Evolutionary conservation across 1,140 invertebrate species (phyloP), one percentile per base, ranked within the genome.

Genomic region (Cryptotermes secundus): DNA sequence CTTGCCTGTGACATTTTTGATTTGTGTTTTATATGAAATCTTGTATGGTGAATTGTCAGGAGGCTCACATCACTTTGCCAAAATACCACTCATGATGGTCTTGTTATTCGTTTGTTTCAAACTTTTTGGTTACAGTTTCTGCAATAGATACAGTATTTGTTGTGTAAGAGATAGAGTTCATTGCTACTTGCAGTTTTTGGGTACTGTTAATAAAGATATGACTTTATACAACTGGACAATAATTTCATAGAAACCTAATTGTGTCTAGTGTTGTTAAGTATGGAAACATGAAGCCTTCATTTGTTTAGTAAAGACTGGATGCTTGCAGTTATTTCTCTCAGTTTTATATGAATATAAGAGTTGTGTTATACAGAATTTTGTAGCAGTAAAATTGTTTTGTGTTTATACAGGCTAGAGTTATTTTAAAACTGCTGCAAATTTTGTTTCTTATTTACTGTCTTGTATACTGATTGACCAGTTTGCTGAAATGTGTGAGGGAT

Each of bases 181-280:
- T 84, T 84, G 65, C 79, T 83, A 65, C 53, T 38, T 79, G 34
- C 72, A 84, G 80, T n/a, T 36, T 84, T 84, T 84, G 65, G 83
- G 83, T 84, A 84, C 83, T 84, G 83, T 84, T 84, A 83, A 83
- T 83, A 83, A 84, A 84, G 83, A 84, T 49, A 38, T 72, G 81
- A 34, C 24, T 85, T 84, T 84, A 31, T 85, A 72, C 59, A 72
- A n/a, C n/a, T 72, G 59, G n/a, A 72, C 26, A 72, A 10, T 72
- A 72, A 26, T 72, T 72, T 72, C 9, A 72, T 31, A 72, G 59
- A 31, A 72, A 31, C 59, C 59, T 72, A 4, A n/a, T 22, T 19
- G 16, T 59, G 53, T 59, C 24, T 59, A 19, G 53, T 19, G 19
- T 59, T 4, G 6, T 72, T 72, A 72, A 72, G 14, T 10, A 31